Base-by-base conservation (phyloP, 2,797 vertebrate species). In the Pangasius macronema region DNA sequence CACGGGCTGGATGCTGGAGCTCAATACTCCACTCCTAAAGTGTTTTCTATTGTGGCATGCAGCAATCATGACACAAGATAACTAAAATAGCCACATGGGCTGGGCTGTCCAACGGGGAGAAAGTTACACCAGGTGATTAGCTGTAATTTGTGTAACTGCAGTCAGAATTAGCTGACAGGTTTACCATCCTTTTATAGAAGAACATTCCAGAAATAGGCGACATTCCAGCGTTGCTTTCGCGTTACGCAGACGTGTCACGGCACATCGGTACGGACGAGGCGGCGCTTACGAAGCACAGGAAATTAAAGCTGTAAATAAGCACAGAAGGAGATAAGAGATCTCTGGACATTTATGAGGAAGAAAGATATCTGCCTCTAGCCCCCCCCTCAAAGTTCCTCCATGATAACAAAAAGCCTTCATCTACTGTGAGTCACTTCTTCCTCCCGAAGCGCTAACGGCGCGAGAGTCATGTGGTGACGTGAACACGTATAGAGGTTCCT, bases 301-400 rank as follows among this genome's bases (percentile, higher is more conserved):
- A 95, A 96, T 96, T 95, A 96, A 96, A 96, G 95, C 94, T 94
- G 95, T 95, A 96, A 96, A 95, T 96, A 96, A 95, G 94, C 93
- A 93, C 93, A 89, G 86, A 91, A 93, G 63, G 92, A 94, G 94
- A 95, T 95, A 95, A 94, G 94, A 93, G 93, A 95, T 95, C 94
- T 94, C 92, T 92, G 93, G 94, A 95, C 94, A 94, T 94, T 95
- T 93, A 95, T 94, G 95, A 94, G 92, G 92, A 91, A 89, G 93
- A 93, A 94, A 93, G 93, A 94, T 92, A 94, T 95, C 95, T 94
- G 93, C 93, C 95, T 94, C 30, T 3, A 5, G 93, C 94, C 91
- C 93, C 86, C 76, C 93, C 92, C 93, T 84, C 67, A 86, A 88
- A 88, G 73, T 92, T 83, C 85, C 88, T 75, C 76, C 87, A 84